Percentiles rank a stretch among this genome's conserved stretches.
These are phyloP conservation scores for Pipistrellus pipistrellus DNA, from an alignment of 2,797 vertebrate species.

Conservation along the genomic window DNA sequence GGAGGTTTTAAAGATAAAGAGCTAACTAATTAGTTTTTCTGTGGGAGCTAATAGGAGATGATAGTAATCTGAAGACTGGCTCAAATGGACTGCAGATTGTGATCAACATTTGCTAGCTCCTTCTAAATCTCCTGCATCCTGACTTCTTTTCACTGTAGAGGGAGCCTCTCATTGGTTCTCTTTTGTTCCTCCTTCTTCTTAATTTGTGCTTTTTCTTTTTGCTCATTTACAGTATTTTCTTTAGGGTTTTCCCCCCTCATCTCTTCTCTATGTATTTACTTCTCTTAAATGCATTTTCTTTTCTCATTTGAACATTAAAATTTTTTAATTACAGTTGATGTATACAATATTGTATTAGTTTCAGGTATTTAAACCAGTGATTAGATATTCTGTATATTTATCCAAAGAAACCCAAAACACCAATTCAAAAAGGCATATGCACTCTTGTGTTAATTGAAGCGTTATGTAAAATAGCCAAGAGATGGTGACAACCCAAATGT, in stretches of 20 bases:
- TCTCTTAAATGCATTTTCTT: constrained; percentile 18
- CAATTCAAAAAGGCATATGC: background rate
- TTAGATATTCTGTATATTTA: background rate
- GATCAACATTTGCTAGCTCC: background rate
- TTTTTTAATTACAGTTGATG: background rate
- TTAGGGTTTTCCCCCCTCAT: background rate
- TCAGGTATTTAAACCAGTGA: background rate
- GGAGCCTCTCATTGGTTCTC: background rate
- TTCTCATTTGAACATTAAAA: background rate
- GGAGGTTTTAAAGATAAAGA: constrained; percentile 68
- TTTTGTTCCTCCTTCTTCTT: background rate
- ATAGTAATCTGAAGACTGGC: constrained; percentile 78
- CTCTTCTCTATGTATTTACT: background rate
- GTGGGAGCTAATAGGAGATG: constrained; percentile 58
- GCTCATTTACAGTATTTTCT: background rate
- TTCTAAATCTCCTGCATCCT: background rate
- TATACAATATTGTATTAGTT: background rate
- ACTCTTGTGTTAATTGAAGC: background rate
- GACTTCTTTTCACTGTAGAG: background rate
- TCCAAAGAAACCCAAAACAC: background rate
- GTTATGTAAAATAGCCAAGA: background rate
- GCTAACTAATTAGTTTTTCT: constrained; percentile 75
- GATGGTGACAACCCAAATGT: background rate
- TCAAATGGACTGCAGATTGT: background rate
- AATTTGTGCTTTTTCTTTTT: background rate